A percentile compares a stretch with the other conserved stretches of the same genome.
phyloP scores from a whole-genome alignment of 1,140 invertebrate species.

The Streblospio benedicti region DNA sequence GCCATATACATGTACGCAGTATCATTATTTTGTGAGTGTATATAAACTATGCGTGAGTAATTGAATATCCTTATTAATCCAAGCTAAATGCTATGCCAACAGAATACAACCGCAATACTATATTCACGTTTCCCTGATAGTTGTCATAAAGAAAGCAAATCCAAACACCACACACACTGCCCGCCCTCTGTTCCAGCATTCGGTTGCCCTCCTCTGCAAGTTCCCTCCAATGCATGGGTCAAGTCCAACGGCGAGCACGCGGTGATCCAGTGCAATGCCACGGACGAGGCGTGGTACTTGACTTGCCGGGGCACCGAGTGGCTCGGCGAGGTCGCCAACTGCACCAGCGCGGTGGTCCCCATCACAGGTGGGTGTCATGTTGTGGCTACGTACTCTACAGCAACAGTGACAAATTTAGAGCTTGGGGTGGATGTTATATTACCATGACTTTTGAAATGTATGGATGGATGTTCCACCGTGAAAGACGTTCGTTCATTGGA shows the following conservation, averaged over 20 bases:
- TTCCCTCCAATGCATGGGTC: conserved; percentile 7
- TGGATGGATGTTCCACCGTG: background rate
- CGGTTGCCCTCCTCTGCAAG: conserved; percentile 8
- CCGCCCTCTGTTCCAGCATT: no score
- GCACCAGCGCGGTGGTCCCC: background rate
- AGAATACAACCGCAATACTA: no score
- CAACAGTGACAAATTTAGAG: background rate
- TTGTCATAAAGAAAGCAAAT: no score
- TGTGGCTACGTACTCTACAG: background rate
- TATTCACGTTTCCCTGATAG: no score
- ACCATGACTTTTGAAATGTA: background rate
- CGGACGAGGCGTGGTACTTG: conserved; percentile 15
- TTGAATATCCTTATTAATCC: no score
- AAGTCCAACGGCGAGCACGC: conserved; percentile 12
- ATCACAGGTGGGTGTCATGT: background rate
- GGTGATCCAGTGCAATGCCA: conserved; percentile 10
- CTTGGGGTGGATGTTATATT: background rate
- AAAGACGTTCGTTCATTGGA: background rate
- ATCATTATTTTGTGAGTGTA: no score
- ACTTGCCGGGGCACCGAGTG: conserved; percentile 11
- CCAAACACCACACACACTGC: no score
- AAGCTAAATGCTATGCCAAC: no score
- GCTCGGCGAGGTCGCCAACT: conserved; percentile 16
- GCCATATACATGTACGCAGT: no score
- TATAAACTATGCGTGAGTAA: no score